Conservation (phyloP, 2,888 invertebrate species). For the Abscondita cerata region DNA sequence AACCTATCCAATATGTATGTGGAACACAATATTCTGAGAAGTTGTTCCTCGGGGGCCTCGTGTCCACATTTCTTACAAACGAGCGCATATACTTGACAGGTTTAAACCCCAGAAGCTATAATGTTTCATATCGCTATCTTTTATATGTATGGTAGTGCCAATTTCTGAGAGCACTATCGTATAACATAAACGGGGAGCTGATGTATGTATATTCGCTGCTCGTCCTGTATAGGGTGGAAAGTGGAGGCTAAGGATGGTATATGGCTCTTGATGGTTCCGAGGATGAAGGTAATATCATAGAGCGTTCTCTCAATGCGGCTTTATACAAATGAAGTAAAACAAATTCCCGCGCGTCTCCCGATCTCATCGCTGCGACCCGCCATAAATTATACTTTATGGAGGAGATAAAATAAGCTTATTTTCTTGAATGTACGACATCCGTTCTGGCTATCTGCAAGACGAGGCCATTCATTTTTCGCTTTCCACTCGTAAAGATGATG, state of each 20-base stretch:
- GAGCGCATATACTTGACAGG: conserved; percentile 50
- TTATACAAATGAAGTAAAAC: conserved; percentile 53
- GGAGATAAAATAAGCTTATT: conserved; percentile 60
- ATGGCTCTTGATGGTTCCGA: conserved; percentile 48
- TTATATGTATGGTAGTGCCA: conserved; percentile 53
- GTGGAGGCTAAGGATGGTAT: conserved; percentile 50
- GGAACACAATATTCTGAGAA: conserved; percentile 43
- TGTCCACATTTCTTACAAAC: conserved; percentile 50
- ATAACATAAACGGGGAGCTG: conserved; percentile 51
- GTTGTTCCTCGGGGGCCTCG: conserved; percentile 43
- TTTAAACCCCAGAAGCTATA: conserved; percentile 53
- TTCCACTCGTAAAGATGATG: conserved; percentile 52
- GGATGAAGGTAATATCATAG: conserved; percentile 51
- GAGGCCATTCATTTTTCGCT: conserved; percentile 51
- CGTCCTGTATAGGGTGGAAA: conserved; percentile 52
- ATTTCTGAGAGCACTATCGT: conserved; percentile 52
- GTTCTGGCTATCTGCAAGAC: conserved; percentile 53
- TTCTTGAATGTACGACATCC: conserved; percentile 59
- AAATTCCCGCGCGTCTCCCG: conserved; percentile 49
- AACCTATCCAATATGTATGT: conserved; percentile 34
- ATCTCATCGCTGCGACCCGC: conserved; percentile 52
- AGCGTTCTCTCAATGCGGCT: conserved; percentile 45
- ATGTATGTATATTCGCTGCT: conserved; percentile 52
- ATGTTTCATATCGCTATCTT: conserved; percentile 55
- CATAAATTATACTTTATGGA: conserved; percentile 59